Conservation (phyloP, 2,888 invertebrate species). For the Tachina lurida region DNA sequence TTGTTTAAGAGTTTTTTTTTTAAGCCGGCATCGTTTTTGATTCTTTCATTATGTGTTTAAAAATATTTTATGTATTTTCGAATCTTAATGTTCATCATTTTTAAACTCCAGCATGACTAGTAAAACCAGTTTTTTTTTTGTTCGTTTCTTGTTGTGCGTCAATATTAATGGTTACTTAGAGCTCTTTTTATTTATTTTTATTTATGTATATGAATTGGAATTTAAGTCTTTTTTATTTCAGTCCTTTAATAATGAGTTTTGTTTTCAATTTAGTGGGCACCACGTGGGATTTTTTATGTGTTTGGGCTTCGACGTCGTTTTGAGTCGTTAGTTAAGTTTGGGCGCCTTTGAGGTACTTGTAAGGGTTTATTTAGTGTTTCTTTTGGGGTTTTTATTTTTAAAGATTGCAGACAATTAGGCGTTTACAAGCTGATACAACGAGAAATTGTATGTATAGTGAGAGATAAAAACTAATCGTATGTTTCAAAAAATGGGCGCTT, state of each 20-base stretch:
- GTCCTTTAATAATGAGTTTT: conserved; percentile 20
- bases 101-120: conserved; percentile 35
- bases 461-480: conserved; percentile 22
- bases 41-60: conserved; percentile 34
- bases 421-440: conserved; percentile 33
- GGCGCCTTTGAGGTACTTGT: conserved; percentile 54
- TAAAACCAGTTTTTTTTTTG: conserved; percentile 32
- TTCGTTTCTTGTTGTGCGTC: neutral
- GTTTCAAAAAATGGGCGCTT: conserved; percentile 3
- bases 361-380: conserved; percentile 19
- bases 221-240: neutral
- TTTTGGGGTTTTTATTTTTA: conserved; percentile 24
- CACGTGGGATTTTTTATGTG: conserved; percentile 60
- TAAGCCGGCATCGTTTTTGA: conserved; percentile 42
- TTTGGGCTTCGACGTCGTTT: conserved; percentile 2
- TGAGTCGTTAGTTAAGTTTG: conserved; percentile 31
- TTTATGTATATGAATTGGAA: conserved; percentile 17
- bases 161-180: conserved; percentile 36
- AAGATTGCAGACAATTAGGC: conserved; percentile 63
- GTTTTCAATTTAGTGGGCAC: conserved; percentile 45
- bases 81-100: conserved; percentile 32
- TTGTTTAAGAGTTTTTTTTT: neutral
- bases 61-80: conserved; percentile 14
- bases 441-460: conserved; percentile 1
- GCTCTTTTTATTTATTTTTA: conserved; percentile 14